Base-by-base conservation (phyloP, 2,888 invertebrate genomes). In the Doris montereyensis region DNA sequence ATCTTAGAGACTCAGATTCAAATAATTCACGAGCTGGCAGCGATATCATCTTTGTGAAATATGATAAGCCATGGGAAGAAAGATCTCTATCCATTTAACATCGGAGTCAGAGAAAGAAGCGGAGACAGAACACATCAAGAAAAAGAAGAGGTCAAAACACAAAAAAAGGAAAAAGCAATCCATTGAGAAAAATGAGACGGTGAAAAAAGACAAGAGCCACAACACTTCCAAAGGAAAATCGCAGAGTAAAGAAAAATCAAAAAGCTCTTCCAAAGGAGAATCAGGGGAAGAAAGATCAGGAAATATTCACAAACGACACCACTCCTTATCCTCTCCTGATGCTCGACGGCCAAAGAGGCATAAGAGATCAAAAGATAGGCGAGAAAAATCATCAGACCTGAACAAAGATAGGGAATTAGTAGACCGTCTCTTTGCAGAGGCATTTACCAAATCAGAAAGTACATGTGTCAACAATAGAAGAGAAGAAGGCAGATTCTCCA, bases 51-150 rank as follows among this genome's bases (percentile, higher is more conserved):
- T 93, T 95, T 75, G 93, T 95, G 10, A 94, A 94, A 1, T 94
- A 93, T 86, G 93, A 95, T 35, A 94, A 94, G 87, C 94, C 95
- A 57, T 94, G 94, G 81, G 93, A 93, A 83, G 94, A 94, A 84
- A 92, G 95, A 79, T 94, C 95, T 60, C 95, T 95, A 0, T 90
- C 3, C 58, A 78, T 65, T 72, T 80, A n/a, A 76, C 81, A 17
- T 81, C 81, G 52, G 80, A 77, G 58, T 72, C 77, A 32, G 24
- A 77, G 58, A 67, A 74, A 32, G 24, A 32, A 24, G 57, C 30
- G 17, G 21, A 24, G 24, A 80, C 79, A 30, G 78, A 72, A 77
- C 80, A 81, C 65, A 62, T 80, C 13, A 35, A 76, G n/a, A 78
- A 68, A 67, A 73, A 78, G 28, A 79, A 82, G 72, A 78, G 80